These are phyloP conservation scores for Nyctalus aviator DNA, from an alignment of 2,797 vertebrate genomes.

Conservation along the genomic window DNA sequence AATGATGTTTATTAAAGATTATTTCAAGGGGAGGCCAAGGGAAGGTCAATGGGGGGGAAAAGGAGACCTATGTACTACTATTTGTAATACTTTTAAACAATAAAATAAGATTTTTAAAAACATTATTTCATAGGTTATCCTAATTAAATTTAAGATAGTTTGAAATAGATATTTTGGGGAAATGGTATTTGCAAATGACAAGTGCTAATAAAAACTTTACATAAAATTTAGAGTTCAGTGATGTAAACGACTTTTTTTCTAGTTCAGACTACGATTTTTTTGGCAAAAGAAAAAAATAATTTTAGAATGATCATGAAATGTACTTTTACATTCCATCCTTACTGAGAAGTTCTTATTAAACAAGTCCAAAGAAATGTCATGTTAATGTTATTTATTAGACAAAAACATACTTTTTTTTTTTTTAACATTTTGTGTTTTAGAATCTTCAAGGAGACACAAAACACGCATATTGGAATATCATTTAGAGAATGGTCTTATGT, in stretches of 20 bases:
- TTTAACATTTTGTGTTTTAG: not conserved
- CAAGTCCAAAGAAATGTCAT: not conserved
- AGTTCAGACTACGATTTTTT: not conserved
- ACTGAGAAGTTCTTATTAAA: constrained; percentile 11
- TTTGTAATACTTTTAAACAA: too few species aligned
- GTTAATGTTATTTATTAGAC: not conserved
- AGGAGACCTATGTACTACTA: too few species aligned
- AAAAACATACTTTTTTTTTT: not conserved
- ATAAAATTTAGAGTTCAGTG: not conserved
- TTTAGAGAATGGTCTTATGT: not conserved
- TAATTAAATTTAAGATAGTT: constrained; percentile 19
- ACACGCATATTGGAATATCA: not conserved
- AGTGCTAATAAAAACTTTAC: not conserved
- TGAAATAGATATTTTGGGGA: constrained; percentile 38
- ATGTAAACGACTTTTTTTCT: not conserved
- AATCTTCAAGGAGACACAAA: not conserved
- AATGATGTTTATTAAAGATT: not conserved
- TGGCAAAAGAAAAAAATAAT: not conserved
- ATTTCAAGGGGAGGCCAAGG: not conserved
- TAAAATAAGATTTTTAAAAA: not conserved
- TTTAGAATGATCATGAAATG: not conserved
- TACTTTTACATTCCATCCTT: constrained; percentile 6
- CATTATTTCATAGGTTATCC: not conserved
- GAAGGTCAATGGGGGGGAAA: too few species aligned
- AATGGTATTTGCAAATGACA: not conserved